A percentile compares a stretch with the other conserved stretches of the same genome.
Evolutionary conservation across 2,113 vertebrate species (phyloP).

Genomic region (Sphaerodactylus townsendi): DNA sequence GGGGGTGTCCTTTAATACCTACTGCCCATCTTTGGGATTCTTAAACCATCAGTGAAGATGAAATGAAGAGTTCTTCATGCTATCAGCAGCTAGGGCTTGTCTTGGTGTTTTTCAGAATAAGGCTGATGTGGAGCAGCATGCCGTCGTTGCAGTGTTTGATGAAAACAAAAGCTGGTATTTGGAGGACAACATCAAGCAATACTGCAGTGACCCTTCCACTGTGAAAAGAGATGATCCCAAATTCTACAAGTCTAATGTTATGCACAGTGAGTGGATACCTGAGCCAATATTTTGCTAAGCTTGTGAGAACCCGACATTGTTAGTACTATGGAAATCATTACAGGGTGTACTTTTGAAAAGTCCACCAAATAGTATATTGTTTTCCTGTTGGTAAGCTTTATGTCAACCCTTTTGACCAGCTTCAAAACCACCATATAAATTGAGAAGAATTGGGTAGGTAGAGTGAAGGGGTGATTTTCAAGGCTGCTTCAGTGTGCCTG

Average conservation of each 20-base stretch:
- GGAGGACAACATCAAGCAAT: constrained; percentile 86
- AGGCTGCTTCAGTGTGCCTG: neutral
- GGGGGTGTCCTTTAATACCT: too few relatives aligned
- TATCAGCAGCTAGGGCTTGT: constrained; percentile 2
- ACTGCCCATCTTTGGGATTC: neutral
- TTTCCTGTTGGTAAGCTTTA: neutral
- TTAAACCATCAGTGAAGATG: neutral
- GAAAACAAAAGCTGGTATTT: constrained; percentile 99
- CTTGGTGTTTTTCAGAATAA: constrained; percentile 77
- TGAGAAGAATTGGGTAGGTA: neutral
- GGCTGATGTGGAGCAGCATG: constrained; percentile 90
- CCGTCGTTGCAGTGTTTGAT: constrained; percentile 88
- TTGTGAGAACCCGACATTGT: neutral
- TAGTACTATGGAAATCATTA: neutral
- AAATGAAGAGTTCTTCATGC: neutral
- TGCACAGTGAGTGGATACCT: constrained; percentile 86
- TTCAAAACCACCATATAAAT: neutral
- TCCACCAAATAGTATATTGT: neutral
- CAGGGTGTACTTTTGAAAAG: neutral
- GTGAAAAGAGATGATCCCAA: constrained; percentile 83
- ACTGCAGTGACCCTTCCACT: constrained; percentile 74
- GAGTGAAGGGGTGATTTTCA: neutral
- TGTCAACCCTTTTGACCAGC: neutral
- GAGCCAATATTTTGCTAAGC: neutral
- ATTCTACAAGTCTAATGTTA: constrained; percentile 91